Evolutionary conservation across 2,888 invertebrate genomes (phyloP).

Genomic region (Apodemia mormo): DNA sequence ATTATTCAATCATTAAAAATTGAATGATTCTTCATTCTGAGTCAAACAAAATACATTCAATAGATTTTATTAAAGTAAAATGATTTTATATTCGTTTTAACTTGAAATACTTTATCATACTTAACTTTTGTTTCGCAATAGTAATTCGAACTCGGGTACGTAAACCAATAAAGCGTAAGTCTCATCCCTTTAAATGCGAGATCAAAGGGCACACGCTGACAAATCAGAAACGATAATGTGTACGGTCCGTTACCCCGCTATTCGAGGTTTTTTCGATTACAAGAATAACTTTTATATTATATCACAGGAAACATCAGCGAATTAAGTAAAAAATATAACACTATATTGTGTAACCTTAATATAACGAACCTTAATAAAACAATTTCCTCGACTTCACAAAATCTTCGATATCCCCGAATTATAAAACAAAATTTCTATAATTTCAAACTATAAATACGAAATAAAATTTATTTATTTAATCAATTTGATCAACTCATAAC

Average conservation of each 20-base stretch:
- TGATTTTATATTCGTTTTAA: slow-evolving; percentile 5
- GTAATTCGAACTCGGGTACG: slow-evolving; percentile 7
- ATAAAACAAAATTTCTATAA: too few relatives aligned
- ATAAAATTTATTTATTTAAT: too few relatives aligned
- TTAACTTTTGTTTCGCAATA: slow-evolving; percentile 9
- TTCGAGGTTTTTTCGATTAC: slow-evolving; percentile 6
- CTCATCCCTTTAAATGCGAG: slow-evolving; percentile 13
- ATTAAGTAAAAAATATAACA: not conserved
- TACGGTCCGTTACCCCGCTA: slow-evolving; percentile 13
- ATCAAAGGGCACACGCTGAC: slow-evolving; percentile 15
- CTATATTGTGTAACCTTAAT: too few relatives aligned
- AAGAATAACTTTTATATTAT: not conserved
- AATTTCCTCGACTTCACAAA: too few relatives aligned
- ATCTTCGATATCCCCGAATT: too few relatives aligned
- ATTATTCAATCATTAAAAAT: too few relatives aligned
- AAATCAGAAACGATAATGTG: slow-evolving; percentile 13
- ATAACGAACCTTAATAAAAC: too few relatives aligned
- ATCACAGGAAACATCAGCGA: not conserved
- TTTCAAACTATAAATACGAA: too few relatives aligned
- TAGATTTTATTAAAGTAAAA: not conserved
- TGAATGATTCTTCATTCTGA: too few relatives aligned
- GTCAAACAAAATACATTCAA: not conserved
- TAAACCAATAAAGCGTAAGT: slow-evolving; percentile 6
- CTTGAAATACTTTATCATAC: not conserved
- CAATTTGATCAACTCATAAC: too few relatives aligned